Base-by-base conservation (phyloP, 2,888 invertebrate genomes). In the Drosophila paucipuncta region DNA sequence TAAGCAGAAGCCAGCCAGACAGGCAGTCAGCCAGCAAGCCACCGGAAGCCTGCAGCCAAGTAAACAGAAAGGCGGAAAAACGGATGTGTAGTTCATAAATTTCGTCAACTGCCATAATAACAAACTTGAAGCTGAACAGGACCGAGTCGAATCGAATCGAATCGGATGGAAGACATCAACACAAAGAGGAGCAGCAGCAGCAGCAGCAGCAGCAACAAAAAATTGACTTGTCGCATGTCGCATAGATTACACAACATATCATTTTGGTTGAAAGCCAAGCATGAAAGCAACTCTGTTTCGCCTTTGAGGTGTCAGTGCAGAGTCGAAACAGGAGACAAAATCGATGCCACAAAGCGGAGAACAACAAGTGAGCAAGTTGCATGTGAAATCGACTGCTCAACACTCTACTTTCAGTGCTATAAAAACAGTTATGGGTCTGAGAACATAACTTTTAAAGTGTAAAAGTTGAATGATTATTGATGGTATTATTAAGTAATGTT, bases 31-130 rank as follows among this genome's bases (percentile, higher is more conserved):
- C 4, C 47, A 80, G 37, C 11, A 28, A 39, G 41, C 11, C 54
- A 62, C 75, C 87, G 88, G 91, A 89, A 79, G 76, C 88, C 85
- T 74, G 85, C 69, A 84, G 69, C 73, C 79, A 71, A 88, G 78
- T 74, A 85, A 84, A 87, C 85, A 88, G 85, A 64, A 82, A 71
- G 71, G 80, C 83, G 76, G 73, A 85, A 75, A 80, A 90, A 76
- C 90, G 87, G 90, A 88, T 91, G 90, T 88, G 87, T 88, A 91
- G 80, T 90, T 88, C 91, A 91, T 91, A 88, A 88, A 88, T 88
- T 91, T 90, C 83, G 91, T 85, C 78, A 90, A 91, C 83, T 80
- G 91, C 85, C 83, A 87, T 77, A 85, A 91, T 85, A 85, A 78
- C 88, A 90, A 85, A 90, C 79, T 85, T 62, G 55, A 75, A 47